Percentiles rank a stretch among this genome's conserved stretches.
These are phyloP conservation scores for human (Homo sapiens) DNA, from an alignment of 2,113 vertebrate genomes.

Conservation along the genomic window DNA sequence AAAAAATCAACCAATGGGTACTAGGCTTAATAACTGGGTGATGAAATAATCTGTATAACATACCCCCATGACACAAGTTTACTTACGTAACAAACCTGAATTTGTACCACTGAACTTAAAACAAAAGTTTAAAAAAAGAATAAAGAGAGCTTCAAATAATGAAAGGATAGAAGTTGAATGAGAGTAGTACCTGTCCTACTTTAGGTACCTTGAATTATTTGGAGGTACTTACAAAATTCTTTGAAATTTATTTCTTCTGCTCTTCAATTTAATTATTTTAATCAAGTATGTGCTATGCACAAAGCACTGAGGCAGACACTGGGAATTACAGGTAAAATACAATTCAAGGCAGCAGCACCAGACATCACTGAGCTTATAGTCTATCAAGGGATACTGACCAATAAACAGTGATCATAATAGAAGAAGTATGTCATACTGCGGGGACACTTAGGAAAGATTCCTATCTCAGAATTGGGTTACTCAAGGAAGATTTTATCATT, in stretches of 20 bases:
- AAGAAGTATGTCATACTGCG: neutral
- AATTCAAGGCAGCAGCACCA: neutral
- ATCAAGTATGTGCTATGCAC: neutral
- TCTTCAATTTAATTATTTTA: neutral
- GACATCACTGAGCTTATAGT: neutral
- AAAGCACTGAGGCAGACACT: neutral
- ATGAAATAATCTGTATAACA: no score
- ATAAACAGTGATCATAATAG: neutral
- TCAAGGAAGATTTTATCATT: neutral
- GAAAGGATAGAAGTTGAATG: neutral
- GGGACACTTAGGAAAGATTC: neutral
- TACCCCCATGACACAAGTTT: no score
- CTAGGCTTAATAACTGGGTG: no score
- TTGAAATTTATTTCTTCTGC: neutral
- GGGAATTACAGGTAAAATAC: neutral
- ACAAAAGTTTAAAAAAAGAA: neutral
- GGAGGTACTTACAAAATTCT: neutral
- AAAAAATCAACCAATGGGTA: no score
- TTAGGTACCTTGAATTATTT: neutral
- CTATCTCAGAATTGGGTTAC: neutral
- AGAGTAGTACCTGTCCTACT: neutral
- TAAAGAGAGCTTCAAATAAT: constrained; percentile 30
- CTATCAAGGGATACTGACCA: neutral
- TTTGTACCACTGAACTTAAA: no score
- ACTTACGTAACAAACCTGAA: no score